Evolutionary conservation across 2,888 invertebrate species (phyloP).

Genomic region (Dichetophora obliterata): DNA sequence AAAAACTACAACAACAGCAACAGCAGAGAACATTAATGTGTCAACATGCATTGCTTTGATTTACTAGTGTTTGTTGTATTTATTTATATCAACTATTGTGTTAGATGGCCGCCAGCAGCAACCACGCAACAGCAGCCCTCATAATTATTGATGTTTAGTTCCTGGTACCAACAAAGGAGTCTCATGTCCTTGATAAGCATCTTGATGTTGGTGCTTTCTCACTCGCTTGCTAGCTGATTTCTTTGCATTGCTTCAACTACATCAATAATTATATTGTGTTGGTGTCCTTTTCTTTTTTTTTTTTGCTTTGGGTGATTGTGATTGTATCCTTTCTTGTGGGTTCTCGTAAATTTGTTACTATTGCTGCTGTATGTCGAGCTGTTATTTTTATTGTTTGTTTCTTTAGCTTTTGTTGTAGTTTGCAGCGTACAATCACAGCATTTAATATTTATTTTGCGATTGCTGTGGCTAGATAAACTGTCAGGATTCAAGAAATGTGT

Average conservation of each 20-base stretch:
- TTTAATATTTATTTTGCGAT: background rate
- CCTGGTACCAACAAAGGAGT: slow-evolving; percentile 30
- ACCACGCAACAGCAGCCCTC: slow-evolving; percentile 27
- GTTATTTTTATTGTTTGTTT: background rate
- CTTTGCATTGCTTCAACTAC: background rate
- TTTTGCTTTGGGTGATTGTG: background rate
- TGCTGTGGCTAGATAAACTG: slow-evolving; percentile 2
- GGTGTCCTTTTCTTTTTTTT: slow-evolving; percentile 23
- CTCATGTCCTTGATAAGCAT: slow-evolving; percentile 30
- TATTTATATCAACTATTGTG: background rate
- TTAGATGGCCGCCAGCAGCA: background rate
- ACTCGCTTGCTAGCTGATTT: background rate
- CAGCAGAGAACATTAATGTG: slow-evolving; percentile 19
- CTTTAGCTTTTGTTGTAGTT: background rate
- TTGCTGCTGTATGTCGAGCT: background rate
- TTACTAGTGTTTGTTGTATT: slow-evolving; percentile 16
- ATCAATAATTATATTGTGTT: slow-evolving; percentile 17
- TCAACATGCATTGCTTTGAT: slow-evolving; percentile 20
- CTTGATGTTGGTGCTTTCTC: background rate
- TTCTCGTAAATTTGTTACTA: slow-evolving; percentile 33
- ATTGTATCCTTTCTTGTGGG: slow-evolving; percentile 16
- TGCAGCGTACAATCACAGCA: background rate
- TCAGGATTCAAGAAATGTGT: background rate
- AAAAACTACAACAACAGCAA: background rate
- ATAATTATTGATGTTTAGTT: slow-evolving; percentile 38